Evolutionary conservation across 2,888 invertebrate species (phyloP), one percentile per base, ranked within the genome.

Genomic region (Craniophora ligustri): DNA sequence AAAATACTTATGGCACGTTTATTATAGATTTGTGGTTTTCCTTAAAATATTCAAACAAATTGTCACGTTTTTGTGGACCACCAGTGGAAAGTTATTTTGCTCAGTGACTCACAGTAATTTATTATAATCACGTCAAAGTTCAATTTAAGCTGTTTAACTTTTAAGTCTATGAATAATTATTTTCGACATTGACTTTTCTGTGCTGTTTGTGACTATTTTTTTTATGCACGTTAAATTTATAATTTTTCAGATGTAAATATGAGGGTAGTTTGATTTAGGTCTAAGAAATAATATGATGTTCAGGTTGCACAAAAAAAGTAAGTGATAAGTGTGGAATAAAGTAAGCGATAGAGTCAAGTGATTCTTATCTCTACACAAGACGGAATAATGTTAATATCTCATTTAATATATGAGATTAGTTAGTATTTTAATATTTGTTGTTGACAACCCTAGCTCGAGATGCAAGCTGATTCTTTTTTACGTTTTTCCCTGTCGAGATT

Each of bases 401-500:
- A n/a, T n/a, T n/a, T n/a, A n/a, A n/a, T n/a, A n/a, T n/a, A n/a
- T n/a, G n/a, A n/a, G n/a, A n/a, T n/a, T n/a, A n/a, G n/a, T n/a
- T n/a, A n/a, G n/a, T n/a, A n/a, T n/a, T n/a, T n/a, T n/a, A n/a
- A n/a, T n/a, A n/a, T n/a, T n/a, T 19, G 8, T 4, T 19, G 14
- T 11, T 48, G 84, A 49, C 45, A 68, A 15, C 65, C 66, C 59
- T 63, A 56, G 15, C 35, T 38, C 30, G 48, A 55, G 49, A 54
- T 38, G 53, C 38, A 32, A 21, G 47, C 34, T 38, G 67, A 70
- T 78, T 78, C 75, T 26, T 26, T 84, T 78, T 84, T 66, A 51
- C 57, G 73, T 77, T 86, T 82, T 86, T 81, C 61, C 62, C 68
- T 71, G 72, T 69, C 67, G 56, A 70, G 71, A 74, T 67, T 72